Conservation (phyloP, 2,113 vertebrate genomes). For the Galeopterus variegatus region DNA sequence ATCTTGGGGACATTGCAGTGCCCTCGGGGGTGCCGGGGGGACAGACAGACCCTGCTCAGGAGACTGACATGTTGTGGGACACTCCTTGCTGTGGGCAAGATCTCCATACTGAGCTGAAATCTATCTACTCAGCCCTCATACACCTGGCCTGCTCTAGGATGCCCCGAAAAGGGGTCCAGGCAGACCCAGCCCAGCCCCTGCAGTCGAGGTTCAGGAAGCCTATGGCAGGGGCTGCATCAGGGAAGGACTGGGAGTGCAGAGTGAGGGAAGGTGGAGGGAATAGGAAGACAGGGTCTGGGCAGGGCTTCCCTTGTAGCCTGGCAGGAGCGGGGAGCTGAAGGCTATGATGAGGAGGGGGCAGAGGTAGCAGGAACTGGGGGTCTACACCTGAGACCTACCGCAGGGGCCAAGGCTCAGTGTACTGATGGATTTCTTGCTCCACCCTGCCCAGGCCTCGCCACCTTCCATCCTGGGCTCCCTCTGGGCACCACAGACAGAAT, state of each 20-base stretch:
- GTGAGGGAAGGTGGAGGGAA: neutral
- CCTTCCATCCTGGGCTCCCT: neutral
- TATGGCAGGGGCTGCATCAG: accelerated
- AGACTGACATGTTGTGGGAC: neutral
- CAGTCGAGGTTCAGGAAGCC: neutral
- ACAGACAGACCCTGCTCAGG: neutral
- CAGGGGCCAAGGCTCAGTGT: accelerated
- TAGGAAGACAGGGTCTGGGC: too few species aligned
- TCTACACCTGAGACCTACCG: neutral
- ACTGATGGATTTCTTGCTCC: neutral
- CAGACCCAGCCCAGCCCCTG: neutral
- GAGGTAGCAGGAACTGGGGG: neutral
- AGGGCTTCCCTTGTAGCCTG: neutral
- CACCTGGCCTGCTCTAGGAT: neutral
- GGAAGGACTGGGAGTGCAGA: neutral
- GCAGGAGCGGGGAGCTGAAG: neutral
- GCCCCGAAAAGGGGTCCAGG: neutral
- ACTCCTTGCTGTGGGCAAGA: neutral
- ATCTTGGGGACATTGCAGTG: neutral
- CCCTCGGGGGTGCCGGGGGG: neutral
- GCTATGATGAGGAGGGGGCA: neutral
- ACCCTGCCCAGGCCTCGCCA: neutral
- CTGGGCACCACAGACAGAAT: neutral
- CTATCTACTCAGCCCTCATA: neutral
- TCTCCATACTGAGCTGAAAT: neutral